These are phyloP conservation scores for Saccostrea cuccullata DNA, from an alignment of 1,140 invertebrate genomes.

Conservation along the genomic window DNA sequence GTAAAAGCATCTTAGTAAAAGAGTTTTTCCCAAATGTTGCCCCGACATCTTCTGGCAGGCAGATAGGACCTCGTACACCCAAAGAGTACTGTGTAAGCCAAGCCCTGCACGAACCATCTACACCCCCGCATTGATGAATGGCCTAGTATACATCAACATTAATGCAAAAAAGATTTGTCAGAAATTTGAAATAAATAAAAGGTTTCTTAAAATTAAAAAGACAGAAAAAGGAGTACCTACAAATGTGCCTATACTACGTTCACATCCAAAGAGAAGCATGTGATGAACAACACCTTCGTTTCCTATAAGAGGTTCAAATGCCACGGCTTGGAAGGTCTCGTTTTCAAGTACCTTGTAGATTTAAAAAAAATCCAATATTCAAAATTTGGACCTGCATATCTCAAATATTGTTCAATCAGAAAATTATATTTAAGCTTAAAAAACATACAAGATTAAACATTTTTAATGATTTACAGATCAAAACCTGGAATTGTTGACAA, in stretches of 20 bases:
- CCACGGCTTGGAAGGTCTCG: conserved; percentile 61
- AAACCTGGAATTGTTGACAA: conserved; percentile 63
- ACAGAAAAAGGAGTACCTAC: neutral
- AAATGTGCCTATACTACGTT: conserved; percentile 46
- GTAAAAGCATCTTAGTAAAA: conserved; percentile 62
- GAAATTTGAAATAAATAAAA: neutral
- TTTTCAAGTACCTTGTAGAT: conserved; percentile 53
- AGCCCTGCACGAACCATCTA: conserved; percentile 61
- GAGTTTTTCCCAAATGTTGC: conserved; percentile 66
- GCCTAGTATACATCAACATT: conserved; percentile 39
- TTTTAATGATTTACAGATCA: no score
- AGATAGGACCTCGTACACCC: conserved; percentile 64
- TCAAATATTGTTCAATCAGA: no score
- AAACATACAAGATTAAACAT: no score
- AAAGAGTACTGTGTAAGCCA: conserved; percentile 71
- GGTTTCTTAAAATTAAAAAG: neutral
- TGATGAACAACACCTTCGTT: conserved; percentile 66
- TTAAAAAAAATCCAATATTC: no score
- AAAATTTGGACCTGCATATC: no score
- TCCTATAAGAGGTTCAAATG: conserved; percentile 63
- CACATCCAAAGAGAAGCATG: conserved; percentile 68
- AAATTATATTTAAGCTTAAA: no score
- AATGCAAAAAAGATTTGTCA: no score
- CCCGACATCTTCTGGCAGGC: conserved; percentile 61
- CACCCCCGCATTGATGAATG: conserved; percentile 64